Evolutionary conservation across 1,140 invertebrate genomes (phyloP).

Genomic region (Bombus waltoni): DNA sequence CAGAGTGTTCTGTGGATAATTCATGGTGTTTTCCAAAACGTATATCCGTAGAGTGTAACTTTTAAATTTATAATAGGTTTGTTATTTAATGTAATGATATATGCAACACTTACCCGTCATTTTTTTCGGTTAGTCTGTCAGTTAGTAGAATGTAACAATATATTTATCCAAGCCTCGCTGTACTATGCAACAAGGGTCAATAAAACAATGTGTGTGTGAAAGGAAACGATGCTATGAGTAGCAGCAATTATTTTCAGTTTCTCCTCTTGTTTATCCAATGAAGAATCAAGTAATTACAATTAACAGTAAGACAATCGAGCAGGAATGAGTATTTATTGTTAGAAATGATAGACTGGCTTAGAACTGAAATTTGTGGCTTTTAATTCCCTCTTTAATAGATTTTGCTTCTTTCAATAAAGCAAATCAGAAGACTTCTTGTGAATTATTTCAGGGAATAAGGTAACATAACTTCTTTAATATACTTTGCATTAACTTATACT

Average conservation of each 20-base stretch:
- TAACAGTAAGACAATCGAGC: slow-evolving; percentile 8
- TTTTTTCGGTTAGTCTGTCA: background rate
- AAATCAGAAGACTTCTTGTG: background rate
- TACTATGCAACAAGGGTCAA: background rate
- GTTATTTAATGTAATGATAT: background rate
- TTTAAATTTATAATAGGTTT: background rate
- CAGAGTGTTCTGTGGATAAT: background rate
- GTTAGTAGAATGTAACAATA: background rate
- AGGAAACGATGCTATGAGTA: background rate
- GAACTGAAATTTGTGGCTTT: background rate
- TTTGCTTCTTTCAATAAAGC: background rate
- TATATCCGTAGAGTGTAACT: background rate
- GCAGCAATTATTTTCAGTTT: slow-evolving; percentile 6
- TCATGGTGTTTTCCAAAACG: background rate
- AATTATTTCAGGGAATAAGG: background rate
- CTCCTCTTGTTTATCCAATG: slow-evolving; percentile 8
- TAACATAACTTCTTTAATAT: background rate
- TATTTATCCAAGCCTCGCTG: background rate
- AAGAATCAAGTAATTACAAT: slow-evolving; percentile 33
- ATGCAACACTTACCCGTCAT: background rate
- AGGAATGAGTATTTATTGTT: background rate
- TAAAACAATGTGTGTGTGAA: slow-evolving; percentile 16
- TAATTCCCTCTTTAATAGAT: background rate
- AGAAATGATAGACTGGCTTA: background rate
- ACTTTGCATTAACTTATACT: too few relatives aligned